Percentiles rank a stretch among this genome's conserved stretches.
These are phyloP conservation scores for Deroplatys truncata DNA, from an alignment of 2,888 invertebrate species.

Conservation along the genomic window DNA sequence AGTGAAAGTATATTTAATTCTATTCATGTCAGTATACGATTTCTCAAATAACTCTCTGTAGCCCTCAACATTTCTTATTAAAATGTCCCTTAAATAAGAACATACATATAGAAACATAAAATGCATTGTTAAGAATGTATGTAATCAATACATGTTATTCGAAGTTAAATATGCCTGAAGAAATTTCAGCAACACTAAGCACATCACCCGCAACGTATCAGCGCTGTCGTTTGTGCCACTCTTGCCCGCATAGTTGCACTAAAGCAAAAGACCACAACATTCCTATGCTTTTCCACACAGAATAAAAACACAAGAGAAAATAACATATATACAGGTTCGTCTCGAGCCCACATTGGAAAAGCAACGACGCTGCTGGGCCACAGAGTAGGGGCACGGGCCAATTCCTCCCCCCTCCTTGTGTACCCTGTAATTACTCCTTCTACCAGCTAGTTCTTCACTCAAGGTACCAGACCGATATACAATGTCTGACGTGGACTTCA, in stretches of 20 bases:
- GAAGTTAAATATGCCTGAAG: no score
- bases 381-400: constrained; percentile 12
- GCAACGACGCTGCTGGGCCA: background rate
- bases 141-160: no score
- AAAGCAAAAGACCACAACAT: constrained; percentile 9
- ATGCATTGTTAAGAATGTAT: no score
- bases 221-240: background rate
- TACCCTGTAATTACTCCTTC: constrained; percentile 16
- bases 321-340: constrained; percentile 10
- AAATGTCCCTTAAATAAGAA: no score
- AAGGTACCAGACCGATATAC: constrained; percentile 2
- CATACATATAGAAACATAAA: no score
- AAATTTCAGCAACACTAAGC: no score
- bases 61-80: no score
- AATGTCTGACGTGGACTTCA: background rate
- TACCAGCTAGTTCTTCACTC: background rate
- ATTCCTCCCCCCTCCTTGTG: background rate
- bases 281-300: constrained; percentile 11
- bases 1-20: no score
- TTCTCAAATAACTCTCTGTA: no score
- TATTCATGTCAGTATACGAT: no score
- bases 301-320: constrained; percentile 17
- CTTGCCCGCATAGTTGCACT: background rate
- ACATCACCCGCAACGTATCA: no score
- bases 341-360: background rate